phyloP scores from a whole-genome alignment of 2,113 vertebrate genomes.

The Apus apus region DNA sequence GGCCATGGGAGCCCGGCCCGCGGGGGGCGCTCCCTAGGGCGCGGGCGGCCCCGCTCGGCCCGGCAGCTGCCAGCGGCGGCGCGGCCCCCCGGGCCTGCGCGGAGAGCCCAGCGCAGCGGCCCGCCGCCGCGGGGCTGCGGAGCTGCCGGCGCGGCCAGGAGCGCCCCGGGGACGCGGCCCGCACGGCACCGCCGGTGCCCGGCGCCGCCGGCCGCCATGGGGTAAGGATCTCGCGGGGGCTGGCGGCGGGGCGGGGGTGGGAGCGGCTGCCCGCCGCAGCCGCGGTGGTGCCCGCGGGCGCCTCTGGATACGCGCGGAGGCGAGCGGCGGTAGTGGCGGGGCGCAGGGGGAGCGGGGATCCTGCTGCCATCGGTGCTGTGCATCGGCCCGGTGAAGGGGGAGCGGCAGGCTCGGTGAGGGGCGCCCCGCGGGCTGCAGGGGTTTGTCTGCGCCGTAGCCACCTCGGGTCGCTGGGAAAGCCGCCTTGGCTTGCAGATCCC shows the following conservation, averaged over 20 bases:
- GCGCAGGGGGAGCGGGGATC: background rate
- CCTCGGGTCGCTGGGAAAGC: background rate
- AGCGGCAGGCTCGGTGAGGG: background rate
- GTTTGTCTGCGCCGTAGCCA: background rate
- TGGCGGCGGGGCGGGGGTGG: background rate
- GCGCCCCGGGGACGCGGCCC: too few species aligned
- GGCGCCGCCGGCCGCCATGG: too few species aligned
- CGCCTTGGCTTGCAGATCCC: background rate
- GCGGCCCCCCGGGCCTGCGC: constrained; percentile 24
- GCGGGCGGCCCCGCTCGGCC: background rate
- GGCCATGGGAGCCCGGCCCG: background rate
- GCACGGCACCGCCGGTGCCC: background rate
- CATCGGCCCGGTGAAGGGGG: background rate
- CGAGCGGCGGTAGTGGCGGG: background rate
- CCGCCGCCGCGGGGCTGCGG: constrained; percentile 37
- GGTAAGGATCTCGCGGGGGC: background rate
- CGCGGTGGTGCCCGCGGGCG: background rate
- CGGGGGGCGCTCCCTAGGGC: background rate
- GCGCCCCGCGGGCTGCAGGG: background rate
- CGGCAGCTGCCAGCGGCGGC: constrained; percentile 21
- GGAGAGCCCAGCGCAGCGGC: background rate
- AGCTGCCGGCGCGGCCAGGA: background rate
- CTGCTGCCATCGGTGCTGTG: background rate
- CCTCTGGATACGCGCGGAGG: background rate
- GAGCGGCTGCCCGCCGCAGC: background rate